These are phyloP conservation scores for Coluber constrictor DNA, from an alignment of 2,797 vertebrate genomes.

Conservation along the genomic window DNA sequence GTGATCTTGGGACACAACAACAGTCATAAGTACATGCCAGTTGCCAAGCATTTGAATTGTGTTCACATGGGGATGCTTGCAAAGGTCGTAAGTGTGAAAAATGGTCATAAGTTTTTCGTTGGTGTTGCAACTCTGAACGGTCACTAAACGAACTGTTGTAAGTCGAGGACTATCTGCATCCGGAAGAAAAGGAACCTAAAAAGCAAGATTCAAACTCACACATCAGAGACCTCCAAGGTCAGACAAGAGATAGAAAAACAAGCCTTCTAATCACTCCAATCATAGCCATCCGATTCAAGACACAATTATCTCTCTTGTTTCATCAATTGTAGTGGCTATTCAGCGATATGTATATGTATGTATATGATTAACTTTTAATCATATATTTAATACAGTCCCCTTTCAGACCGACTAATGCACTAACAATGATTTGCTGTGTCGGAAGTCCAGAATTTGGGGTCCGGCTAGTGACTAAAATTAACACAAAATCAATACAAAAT, in stretches of 20 bases:
- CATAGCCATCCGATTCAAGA: neutral
- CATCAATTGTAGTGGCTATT: neutral
- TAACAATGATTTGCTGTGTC: neutral
- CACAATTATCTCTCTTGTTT: neutral
- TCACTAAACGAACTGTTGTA: too few relatives aligned
- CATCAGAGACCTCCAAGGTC: neutral
- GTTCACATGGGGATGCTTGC: too few relatives aligned
- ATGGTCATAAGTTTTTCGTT: too few relatives aligned
- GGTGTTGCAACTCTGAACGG: too few relatives aligned
- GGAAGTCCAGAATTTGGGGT: neutral
- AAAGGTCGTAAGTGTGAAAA: too few relatives aligned
- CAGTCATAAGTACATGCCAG: too few relatives aligned
- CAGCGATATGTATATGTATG: neutral
- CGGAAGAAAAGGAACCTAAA: neutral
- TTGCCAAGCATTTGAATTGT: too few relatives aligned
- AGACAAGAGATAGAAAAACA: neutral
- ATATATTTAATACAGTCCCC: neutral
- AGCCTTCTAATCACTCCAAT: neutral
- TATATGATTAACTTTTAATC: neutral
- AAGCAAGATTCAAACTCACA: neutral
- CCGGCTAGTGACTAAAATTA: neutral
- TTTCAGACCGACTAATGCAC: neutral
- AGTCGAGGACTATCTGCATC: neutral
- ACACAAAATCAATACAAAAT: neutral
- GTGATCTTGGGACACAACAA: too few relatives aligned